Evolutionary conservation across 2,113 vertebrate species (phyloP).

Genomic region (Phaetusa simplex): DNA sequence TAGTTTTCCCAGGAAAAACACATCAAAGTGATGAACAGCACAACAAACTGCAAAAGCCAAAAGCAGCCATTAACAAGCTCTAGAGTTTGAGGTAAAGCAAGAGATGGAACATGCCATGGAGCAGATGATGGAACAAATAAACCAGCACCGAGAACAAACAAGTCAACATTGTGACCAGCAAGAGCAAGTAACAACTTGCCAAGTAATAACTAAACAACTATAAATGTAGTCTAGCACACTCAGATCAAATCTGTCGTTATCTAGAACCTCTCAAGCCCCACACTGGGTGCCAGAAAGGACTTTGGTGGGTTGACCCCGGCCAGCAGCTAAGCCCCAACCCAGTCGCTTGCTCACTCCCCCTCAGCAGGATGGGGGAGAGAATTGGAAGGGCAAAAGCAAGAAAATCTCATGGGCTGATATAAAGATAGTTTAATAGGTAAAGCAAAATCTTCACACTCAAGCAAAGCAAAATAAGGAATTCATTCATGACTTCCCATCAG

Average conservation of each 20-base stretch:
- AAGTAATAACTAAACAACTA: not conserved
- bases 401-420: too few species aligned
- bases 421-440: too few species aligned
- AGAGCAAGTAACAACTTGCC: not conserved
- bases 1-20: not conserved
- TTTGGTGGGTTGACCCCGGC: too few species aligned
- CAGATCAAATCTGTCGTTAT: not conserved
- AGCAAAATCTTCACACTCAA: too few species aligned
- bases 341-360: too few species aligned
- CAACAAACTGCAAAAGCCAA: not conserved
- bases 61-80: not conserved
- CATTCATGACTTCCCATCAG: too few species aligned
- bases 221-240: not conserved
- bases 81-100: not conserved
- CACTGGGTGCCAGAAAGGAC: not conserved
- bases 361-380: too few species aligned
- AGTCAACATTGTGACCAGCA: not conserved
- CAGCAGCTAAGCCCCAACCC: too few species aligned
- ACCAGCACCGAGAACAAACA: not conserved
- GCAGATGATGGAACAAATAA: not conserved
- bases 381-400: too few species aligned
- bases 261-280: not conserved
- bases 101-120: not conserved
- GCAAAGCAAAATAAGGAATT: too few species aligned
- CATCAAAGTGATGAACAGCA: not conserved